Evolutionary conservation across 1,140 invertebrate species (phyloP).

Genomic region (Semibalanus balanoides): DNA sequence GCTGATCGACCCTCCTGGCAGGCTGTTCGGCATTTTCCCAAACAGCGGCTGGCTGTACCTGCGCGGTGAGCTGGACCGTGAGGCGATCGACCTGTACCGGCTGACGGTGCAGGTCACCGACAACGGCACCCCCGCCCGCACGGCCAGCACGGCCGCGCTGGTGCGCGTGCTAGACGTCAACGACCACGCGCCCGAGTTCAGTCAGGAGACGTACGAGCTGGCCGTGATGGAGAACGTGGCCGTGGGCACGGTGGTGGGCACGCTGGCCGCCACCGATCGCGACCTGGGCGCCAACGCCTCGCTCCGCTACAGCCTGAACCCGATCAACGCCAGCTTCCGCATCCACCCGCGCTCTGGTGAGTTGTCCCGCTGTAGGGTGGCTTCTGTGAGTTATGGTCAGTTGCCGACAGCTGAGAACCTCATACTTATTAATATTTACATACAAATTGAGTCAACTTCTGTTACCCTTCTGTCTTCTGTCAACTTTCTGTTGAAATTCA

Average conservation of each 20-base stretch:
- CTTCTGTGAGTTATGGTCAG: no score
- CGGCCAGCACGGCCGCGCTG: slow-evolving; percentile 58
- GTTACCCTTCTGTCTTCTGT: no score
- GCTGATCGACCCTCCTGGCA: slow-evolving; percentile 35
- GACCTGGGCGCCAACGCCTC: slow-evolving; percentile 72
- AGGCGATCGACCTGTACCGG: slow-evolving; percentile 56
- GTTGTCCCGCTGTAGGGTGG: slow-evolving; percentile 25
- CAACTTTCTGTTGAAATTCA: no score
- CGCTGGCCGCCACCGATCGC: slow-evolving; percentile 56
- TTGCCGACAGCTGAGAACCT: no score
- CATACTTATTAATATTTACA: no score
- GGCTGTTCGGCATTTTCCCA: slow-evolving; percentile 69
- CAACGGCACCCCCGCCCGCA: slow-evolving; percentile 68
- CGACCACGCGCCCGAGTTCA: slow-evolving; percentile 48
- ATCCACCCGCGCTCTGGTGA: slow-evolving; percentile 71
- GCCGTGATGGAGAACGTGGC: slow-evolving; percentile 71
- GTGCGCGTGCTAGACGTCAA: slow-evolving; percentile 80
- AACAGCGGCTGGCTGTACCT: slow-evolving; percentile 76
- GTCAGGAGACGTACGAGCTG: slow-evolving; percentile 56
- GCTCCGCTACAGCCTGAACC: slow-evolving; percentile 56
- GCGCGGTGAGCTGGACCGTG: slow-evolving; percentile 51
- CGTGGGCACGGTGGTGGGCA: slow-evolving; percentile 58
- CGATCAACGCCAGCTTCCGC: slow-evolving; percentile 64
- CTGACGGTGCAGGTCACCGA: slow-evolving; percentile 68
- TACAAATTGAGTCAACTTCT: no score